phyloP scores from a whole-genome alignment of 2,888 invertebrate genomes.

The Eucera pruinosa region DNA sequence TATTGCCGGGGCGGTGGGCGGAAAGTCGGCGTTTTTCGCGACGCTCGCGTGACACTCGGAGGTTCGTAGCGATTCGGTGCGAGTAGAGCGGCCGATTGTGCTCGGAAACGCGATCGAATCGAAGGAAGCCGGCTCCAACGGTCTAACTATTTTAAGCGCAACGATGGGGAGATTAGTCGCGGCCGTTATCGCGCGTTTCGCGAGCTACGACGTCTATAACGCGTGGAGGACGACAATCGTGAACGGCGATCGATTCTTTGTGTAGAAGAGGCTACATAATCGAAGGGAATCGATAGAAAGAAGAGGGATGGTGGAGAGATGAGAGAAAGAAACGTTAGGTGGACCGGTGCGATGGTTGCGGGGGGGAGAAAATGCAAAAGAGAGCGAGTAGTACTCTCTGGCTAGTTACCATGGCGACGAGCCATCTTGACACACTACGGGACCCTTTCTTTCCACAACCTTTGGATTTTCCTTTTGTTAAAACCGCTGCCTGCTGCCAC shows the following conservation, averaged over 20 bases:
- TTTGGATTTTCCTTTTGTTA: conserved; percentile 46
- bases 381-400: conserved; percentile 57
- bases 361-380: conserved; percentile 57
- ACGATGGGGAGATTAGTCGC: conserved; percentile 8
- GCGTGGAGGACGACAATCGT: not conserved
- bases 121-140: not conserved
- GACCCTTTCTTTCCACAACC: conserved; percentile 53
- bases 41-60: too few relatives aligned
- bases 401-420: conserved; percentile 80
- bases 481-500: not conserved
- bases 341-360: conserved; percentile 22
- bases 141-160: conserved; percentile 19
- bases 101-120: not conserved
- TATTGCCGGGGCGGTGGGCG: too few relatives aligned
- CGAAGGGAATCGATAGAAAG: conserved; percentile 10
- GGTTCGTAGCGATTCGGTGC: conserved; percentile 5
- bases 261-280: conserved; percentile 19
- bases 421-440: conserved; percentile 81
- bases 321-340: conserved; percentile 11
- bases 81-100: not conserved
- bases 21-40: too few relatives aligned
- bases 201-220: not conserved
- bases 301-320: conserved; percentile 23
- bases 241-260: conserved; percentile 22
- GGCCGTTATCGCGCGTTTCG: conserved; percentile 16